Conservation (phyloP, 2,888 invertebrate genomes). For the Trissolcus japonicus region DNA sequence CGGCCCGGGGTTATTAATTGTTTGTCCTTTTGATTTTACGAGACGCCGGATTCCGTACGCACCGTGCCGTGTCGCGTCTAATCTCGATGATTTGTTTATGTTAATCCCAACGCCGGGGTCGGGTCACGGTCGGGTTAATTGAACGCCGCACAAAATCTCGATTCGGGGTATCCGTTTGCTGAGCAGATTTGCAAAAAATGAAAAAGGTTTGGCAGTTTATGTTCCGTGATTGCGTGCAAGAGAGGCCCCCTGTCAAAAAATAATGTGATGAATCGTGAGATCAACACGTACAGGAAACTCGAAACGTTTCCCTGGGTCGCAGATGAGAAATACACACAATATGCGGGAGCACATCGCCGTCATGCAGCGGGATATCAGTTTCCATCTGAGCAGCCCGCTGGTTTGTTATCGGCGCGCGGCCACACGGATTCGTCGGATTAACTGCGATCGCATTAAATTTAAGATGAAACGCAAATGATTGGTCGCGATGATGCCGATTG, state of each 20-base stretch:
- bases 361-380: too few relatives aligned
- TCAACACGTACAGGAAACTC: constrained; percentile 3
- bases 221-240: background rate
- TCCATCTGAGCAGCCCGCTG: background rate
- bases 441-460: constrained; percentile 3
- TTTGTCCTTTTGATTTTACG: constrained; percentile 74
- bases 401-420: background rate
- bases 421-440: background rate
- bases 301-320: background rate
- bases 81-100: constrained; percentile 75
- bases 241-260: background rate
- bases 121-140: constrained; percentile 15
- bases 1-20: constrained; percentile 71
- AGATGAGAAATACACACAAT: too few relatives aligned
- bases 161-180: background rate
- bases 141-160: constrained; percentile 16
- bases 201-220: background rate
- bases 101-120: constrained; percentile 64
- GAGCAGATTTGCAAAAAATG: background rate
- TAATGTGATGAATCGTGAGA: constrained; percentile 2
- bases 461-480: constrained; percentile 13
- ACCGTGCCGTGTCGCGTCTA: constrained; percentile 60
- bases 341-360: too few relatives aligned
- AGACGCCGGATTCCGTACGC: constrained; percentile 57
- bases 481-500: constrained; percentile 53